Evolutionary conservation across 2,888 invertebrate genomes (phyloP).

Genomic region (Diachrysia chrysitis): DNA sequence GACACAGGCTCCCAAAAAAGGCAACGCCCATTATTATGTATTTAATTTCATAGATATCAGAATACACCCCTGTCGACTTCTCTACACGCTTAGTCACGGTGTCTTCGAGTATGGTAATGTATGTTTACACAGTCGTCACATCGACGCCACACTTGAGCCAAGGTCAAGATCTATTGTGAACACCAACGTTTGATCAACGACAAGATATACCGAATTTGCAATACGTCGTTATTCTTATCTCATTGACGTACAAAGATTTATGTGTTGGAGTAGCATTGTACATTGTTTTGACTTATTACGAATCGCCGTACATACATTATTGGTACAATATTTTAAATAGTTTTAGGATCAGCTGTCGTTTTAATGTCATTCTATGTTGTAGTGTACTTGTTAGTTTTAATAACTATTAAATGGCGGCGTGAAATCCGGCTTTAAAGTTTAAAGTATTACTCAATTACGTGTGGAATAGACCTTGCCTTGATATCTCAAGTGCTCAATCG

Average conservation of each 20-base stretch:
- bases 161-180: slow-evolving; percentile 71
- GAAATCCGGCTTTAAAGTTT: slow-evolving; percentile 34
- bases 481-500: slow-evolving; percentile 22
- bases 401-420: slow-evolving; percentile 22
- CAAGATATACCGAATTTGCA: slow-evolving; percentile 59
- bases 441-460: slow-evolving; percentile 36
- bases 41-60: slow-evolving; percentile 22
- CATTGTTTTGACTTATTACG: slow-evolving; percentile 23
- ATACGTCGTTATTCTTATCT: slow-evolving; percentile 60
- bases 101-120: slow-evolving; percentile 75
- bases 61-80: slow-evolving; percentile 59
- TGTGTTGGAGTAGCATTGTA: slow-evolving; percentile 58
- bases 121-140: slow-evolving; percentile 77
- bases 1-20: too few species aligned
- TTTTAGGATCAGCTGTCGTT: slow-evolving; percentile 40
- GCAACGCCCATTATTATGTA: background rate
- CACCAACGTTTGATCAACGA: slow-evolving; percentile 61
- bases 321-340: slow-evolving; percentile 21
- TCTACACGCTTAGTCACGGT: slow-evolving; percentile 70
- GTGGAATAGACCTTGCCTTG: slow-evolving; percentile 21
- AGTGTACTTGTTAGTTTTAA: slow-evolving; percentile 27
- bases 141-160: slow-evolving; percentile 67
- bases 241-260: slow-evolving; percentile 51
- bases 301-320: slow-evolving; percentile 9
- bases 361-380: slow-evolving; percentile 41